Percentiles rank a stretch among this genome's conserved stretches.
These are phyloP conservation scores for Echinops telfairi DNA, from an alignment of 2,113 vertebrate species.

Conservation along the genomic window DNA sequence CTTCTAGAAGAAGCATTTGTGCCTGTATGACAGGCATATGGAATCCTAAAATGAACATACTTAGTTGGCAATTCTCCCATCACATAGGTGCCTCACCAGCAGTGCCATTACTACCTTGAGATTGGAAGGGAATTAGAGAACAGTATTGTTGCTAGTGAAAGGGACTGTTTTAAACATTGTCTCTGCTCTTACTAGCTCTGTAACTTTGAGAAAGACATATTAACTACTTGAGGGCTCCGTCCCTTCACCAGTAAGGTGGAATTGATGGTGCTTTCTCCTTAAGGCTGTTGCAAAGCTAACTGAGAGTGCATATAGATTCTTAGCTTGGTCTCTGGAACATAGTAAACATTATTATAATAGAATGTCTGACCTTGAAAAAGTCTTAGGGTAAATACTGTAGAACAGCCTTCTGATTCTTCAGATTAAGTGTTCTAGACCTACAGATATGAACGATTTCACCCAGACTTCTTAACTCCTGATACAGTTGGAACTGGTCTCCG, in stretches of 20 bases:
- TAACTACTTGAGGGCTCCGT: not conserved
- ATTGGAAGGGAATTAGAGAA: not conserved
- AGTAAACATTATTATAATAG: slow-evolving; percentile 2
- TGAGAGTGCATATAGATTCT: not conserved
- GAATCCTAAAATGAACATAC: slow-evolving; percentile 4
- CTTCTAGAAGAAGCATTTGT: not conserved
- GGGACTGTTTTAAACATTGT: not conserved
- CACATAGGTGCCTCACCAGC: not conserved
- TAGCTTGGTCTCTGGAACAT: not conserved
- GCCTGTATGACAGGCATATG: not conserved
- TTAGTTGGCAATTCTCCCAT: not conserved
- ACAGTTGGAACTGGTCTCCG: not conserved
- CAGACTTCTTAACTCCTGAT: not conserved
- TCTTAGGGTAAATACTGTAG: not conserved
- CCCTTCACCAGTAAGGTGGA: not conserved
- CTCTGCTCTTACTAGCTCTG: not conserved
- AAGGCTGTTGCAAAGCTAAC: slow-evolving; percentile 4
- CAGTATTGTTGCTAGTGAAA: not conserved
- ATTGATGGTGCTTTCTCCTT: slow-evolving; percentile 13
- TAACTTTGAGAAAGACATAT: not conserved
- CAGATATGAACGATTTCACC: not conserved
- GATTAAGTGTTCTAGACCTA: not conserved
- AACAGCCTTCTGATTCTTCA: not conserved
- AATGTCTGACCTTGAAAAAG: not conserved
- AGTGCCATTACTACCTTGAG: not conserved